Conservation (phyloP, 2,888 invertebrate genomes). For the Stratiomys singularior region DNA sequence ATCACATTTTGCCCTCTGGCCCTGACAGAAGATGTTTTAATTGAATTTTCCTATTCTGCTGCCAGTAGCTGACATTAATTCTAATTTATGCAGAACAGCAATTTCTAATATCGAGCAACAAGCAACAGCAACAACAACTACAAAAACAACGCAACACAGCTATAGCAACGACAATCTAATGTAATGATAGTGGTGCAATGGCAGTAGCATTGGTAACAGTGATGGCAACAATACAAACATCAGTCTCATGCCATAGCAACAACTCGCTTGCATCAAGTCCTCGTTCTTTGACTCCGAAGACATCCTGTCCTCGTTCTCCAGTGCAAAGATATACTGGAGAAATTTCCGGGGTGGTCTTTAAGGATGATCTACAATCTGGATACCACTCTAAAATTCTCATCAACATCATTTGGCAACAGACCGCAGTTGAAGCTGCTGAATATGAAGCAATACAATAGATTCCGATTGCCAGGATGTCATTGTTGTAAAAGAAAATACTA, state of each 20-base stretch:
- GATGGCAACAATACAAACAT: neutral
- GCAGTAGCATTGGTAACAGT: slow-evolving; percentile 25
- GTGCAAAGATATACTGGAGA: neutral
- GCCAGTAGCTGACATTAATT: slow-evolving; percentile 49
- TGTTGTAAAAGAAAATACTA: too few relatives aligned
- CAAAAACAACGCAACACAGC: slow-evolving; percentile 22
- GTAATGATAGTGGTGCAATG: slow-evolving; percentile 25
- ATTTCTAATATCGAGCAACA: slow-evolving; percentile 52
- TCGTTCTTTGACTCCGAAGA: neutral
- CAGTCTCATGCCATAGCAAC: slow-evolving; percentile 13
- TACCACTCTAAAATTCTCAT: neutral
- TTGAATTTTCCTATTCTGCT: slow-evolving; percentile 51
- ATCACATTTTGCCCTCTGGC: slow-evolving; percentile 7
- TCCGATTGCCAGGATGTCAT: too few relatives aligned
- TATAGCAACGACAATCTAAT: slow-evolving; percentile 31
- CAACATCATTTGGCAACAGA: neutral
- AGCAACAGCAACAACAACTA: slow-evolving; percentile 37
- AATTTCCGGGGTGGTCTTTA: slow-evolving; percentile 35
- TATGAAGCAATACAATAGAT: too few relatives aligned
- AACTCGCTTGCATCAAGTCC: neutral
- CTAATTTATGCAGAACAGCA: slow-evolving; percentile 53
- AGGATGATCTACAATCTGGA: slow-evolving; percentile 9
- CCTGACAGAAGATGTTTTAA: slow-evolving; percentile 51
- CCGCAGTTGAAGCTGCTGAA: neutral
- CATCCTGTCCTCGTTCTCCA: neutral